Evolutionary conservation across 37 sponge, comb jelly and placozoan species (phyloP).

Genomic region (Chondrilla cf. caribensis): DNA sequence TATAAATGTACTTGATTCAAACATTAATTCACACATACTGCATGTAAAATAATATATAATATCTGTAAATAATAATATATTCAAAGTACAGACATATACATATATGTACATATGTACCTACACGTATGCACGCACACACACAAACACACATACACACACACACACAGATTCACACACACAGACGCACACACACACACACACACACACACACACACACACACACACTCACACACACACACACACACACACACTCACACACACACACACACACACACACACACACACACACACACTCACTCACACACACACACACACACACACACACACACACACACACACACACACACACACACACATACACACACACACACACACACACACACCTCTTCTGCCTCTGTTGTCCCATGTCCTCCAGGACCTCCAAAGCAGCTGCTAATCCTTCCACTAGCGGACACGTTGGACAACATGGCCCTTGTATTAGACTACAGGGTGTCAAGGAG

Average conservation of each 20-base stretch:
- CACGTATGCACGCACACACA: not conserved
- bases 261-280: not conserved
- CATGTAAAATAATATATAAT: not conserved
- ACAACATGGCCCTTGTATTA: not conserved
- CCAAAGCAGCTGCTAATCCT: slow-evolving; percentile 10
- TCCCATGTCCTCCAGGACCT: slow-evolving; percentile 15
- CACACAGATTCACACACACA: not conserved
- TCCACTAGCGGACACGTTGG: slow-evolving; percentile 4
- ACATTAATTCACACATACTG: not conserved
- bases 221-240: not conserved
- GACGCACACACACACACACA: not conserved
- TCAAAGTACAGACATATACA: no score
- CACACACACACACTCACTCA: no score
- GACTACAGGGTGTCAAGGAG: not conserved
- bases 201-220: not conserved
- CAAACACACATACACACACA: no score
- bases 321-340: not conserved
- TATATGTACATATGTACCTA: not conserved
- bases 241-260: not conserved
- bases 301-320: not conserved
- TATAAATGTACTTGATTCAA: no score
- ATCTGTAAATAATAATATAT: not conserved
- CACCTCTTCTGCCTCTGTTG: not conserved
- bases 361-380: not conserved
- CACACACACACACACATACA: not conserved